A percentile compares a stretch with the other conserved stretches of the same genome.
phyloP scores from a whole-genome alignment of 2,888 invertebrate genomes.

The Copidosoma aretas region DNA sequence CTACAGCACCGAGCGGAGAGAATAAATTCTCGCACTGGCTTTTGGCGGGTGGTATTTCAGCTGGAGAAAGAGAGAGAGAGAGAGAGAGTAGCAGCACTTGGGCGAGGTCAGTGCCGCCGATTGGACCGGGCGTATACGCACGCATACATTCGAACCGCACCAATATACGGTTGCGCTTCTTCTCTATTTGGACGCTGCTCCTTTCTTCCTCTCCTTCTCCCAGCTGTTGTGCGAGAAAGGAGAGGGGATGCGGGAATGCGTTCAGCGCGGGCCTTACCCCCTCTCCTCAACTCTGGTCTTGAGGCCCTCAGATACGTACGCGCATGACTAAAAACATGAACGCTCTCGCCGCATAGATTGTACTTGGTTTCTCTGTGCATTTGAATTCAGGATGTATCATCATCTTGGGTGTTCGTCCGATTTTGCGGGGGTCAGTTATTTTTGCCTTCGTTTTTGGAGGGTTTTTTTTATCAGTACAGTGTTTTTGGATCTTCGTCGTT shows the following conservation, averaged over 20 bases:
- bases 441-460: not conserved
- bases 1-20: conserved; percentile 42
- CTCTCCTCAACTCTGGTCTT: conserved; percentile 16
- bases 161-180: not conserved
- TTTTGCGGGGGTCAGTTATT: not conserved
- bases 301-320: conserved; percentile 29
- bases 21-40: conserved; percentile 56
- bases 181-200: not conserved
- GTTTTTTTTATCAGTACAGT: not conserved
- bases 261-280: conserved; percentile 38
- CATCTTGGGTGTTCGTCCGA: too few species aligned
- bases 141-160: conserved; percentile 30
- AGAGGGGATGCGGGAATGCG: conserved; percentile 31
- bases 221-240: conserved; percentile 38
- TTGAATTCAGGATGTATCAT: not conserved
- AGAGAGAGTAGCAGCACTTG: conserved; percentile 50
- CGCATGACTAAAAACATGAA: conserved; percentile 40
- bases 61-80: conserved; percentile 34
- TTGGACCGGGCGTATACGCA: conserved; percentile 49
- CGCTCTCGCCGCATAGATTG: not conserved
- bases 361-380: not conserved
- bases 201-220: not conserved
- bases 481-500: not conserved
- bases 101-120: conserved; percentile 61
- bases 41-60: conserved; percentile 61